Percentiles rank a stretch among this genome's conserved stretches.
Conservation (phyloP, 2,888 invertebrate genomes). For the Polylopha cassiicola region DNA sequence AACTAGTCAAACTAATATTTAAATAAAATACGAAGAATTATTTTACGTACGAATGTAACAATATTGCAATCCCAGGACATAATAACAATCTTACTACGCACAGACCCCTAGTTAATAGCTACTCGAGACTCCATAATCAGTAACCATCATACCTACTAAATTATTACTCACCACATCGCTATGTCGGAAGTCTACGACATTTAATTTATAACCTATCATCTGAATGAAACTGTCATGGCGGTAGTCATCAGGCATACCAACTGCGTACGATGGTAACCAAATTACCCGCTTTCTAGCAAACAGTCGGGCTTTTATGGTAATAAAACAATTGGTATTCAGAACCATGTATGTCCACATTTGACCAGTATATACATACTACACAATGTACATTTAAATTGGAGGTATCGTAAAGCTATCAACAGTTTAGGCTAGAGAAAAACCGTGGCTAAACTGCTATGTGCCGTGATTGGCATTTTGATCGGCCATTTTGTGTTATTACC, state of each 20-base stretch:
- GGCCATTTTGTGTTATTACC: constrained; percentile 29
- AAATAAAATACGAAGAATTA: no score
- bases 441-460: constrained; percentile 55
- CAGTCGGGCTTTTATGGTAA: constrained; percentile 75
- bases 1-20: no score
- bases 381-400: constrained; percentile 74
- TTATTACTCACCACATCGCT: constrained; percentile 12
- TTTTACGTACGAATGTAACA: no score
- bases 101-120: no score
- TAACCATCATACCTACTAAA: constrained; percentile 5
- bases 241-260: constrained; percentile 61
- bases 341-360: constrained; percentile 70
- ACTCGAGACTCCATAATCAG: no score
- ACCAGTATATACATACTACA: constrained; percentile 68
- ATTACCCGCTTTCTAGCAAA: constrained; percentile 76
- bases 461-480: constrained; percentile 66
- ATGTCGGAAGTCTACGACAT: constrained; percentile 62
- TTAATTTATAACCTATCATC: constrained; percentile 57
- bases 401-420: constrained; percentile 74
- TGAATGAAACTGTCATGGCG: constrained; percentile 48
- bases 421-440: constrained; percentile 61
- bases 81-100: no score
- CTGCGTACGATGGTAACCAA: constrained; percentile 69
- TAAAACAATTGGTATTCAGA: constrained; percentile 69
- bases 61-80: no score